Conservation (phyloP, 2,113 vertebrate species). For the Melanostigma gelatinosum region DNA sequence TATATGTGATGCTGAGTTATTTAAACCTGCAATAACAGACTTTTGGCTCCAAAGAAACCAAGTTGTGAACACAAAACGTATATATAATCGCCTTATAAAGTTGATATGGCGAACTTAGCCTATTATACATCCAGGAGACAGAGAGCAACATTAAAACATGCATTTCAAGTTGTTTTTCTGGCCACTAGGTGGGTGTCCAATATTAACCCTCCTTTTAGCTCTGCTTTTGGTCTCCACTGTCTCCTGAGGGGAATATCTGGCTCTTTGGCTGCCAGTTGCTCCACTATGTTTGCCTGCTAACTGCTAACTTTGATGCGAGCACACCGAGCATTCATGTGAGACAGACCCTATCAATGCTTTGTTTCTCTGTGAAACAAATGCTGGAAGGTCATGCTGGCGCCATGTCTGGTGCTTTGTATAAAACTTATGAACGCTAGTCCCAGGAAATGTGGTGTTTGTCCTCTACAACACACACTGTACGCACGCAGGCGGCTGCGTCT, state of each 20-base stretch:
- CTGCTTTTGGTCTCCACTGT: not conserved
- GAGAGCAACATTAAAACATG: not conserved
- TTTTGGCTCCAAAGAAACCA: not conserved
- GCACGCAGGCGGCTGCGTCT: constrained; percentile 8
- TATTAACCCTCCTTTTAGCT: not conserved
- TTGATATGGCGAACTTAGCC: not conserved
- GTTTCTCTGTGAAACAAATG: not conserved
- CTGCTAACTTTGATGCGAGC: not conserved
- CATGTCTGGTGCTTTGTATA: not conserved
- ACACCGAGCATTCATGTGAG: not conserved
- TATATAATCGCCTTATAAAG: not conserved
- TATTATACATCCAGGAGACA: not conserved
- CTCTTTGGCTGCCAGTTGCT: not conserved
- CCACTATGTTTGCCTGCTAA: not conserved
- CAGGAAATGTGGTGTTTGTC: not conserved
- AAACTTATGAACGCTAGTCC: not conserved
- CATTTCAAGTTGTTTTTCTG: not conserved
- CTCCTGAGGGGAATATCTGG: not conserved
- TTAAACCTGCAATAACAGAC: not conserved
- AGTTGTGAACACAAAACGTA: not conserved
- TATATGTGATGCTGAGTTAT: not conserved
- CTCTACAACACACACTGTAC: not conserved
- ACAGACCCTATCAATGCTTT: constrained; percentile 7
- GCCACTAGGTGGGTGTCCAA: not conserved
- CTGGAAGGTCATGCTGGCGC: not conserved